Base-by-base conservation (phyloP, 2,888 invertebrate genomes). In the Megalurothrips usitatus region DNA sequence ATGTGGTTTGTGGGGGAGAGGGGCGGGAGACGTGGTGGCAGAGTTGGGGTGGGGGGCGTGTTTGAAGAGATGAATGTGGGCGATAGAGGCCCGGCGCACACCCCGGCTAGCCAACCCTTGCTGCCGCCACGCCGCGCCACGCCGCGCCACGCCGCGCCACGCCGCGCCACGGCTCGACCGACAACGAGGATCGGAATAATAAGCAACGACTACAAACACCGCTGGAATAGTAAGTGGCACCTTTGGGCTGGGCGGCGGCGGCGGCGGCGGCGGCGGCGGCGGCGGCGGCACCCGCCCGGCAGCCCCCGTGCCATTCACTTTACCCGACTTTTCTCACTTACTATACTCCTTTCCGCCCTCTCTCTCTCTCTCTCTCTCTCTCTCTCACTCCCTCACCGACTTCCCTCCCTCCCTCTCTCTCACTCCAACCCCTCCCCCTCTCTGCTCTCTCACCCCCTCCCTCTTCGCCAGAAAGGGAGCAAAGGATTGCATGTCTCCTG, bases 51-150 rank as follows among this genome's bases (percentile, higher is more conserved):
- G 68, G 68, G 68, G 9, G 26, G 68, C 68, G 68, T 75, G 68
- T 75, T 75, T 75, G 68, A 75, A 75, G 68, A 75, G 68, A 75
- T 75, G 68, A 75, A 75, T 75, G 68, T 75, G 68, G 68, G 68
- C 68, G 68, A 75, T 75, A 75, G 68, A 23, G 58, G 58, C 58
- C 58, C 19, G 6, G 17, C 58, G 34, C 58, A 17, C 19, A 23
- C 68, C 68, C 23, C 68, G 23, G n/a, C 68, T n/a, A 52, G 19
- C 68, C 68, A 23, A n/a, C 68, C 68, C 23, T 23, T 6, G 34
- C 68, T 23, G 68, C 68, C 68, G 68, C 68, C 68, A 11, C 68
- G 68, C 23, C 23, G n/a, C 63, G 63, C 63, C 63, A 63, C 63
- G 63, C 63, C 63, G 0, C 63, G 63, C 63, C 63, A 17, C 63